Percentiles rank a stretch among this genome's conserved stretches.
Evolutionary conservation across 2,797 vertebrate species (phyloP).

Genomic region (Coregonus suidteri): DNA sequence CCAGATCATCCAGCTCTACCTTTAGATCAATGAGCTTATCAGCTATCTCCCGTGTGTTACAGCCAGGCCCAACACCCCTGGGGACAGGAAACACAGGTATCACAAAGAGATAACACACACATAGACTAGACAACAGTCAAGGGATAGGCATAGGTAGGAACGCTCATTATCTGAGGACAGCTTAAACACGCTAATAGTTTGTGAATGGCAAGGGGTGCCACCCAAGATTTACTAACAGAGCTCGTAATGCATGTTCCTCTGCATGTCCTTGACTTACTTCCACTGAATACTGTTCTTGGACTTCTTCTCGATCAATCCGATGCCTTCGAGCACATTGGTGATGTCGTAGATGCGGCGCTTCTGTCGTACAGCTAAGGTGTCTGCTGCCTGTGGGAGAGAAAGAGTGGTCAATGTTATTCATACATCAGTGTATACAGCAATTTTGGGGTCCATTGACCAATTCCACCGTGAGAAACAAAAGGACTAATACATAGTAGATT

Average conservation of each 20-base stretch:
- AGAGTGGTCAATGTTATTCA: not conserved
- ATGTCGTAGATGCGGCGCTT: constrained; percentile 98
- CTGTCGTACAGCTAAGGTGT: constrained; percentile 95
- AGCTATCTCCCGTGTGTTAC: constrained; percentile 96
- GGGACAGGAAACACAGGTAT: constrained; percentile 7
- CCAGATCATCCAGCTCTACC: constrained; percentile 93
- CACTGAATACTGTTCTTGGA: constrained; percentile 99
- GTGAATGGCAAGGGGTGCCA: not conserved
- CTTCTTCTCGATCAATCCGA: constrained; percentile 97
- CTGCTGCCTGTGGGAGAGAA: constrained; percentile 83
- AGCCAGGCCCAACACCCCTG: constrained; percentile 96
- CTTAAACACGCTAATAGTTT: not conserved
- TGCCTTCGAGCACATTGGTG: constrained; percentile 97
- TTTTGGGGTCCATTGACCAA: not conserved
- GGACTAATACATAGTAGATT: not conserved
- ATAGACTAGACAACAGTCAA: not conserved
- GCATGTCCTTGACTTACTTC: constrained; percentile 85
- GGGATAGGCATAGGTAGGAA: not conserved
- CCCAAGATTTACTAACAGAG: no score
- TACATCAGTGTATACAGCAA: not conserved
- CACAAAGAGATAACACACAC: not conserved
- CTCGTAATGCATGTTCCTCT: no score
- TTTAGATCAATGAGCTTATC: constrained; percentile 97
- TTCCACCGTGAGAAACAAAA: not conserved
- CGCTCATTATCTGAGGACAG: not conserved